These are phyloP conservation scores for Pseudochirops cupreus DNA, from an alignment of 2,797 vertebrate genomes.

Conservation along the genomic window DNA sequence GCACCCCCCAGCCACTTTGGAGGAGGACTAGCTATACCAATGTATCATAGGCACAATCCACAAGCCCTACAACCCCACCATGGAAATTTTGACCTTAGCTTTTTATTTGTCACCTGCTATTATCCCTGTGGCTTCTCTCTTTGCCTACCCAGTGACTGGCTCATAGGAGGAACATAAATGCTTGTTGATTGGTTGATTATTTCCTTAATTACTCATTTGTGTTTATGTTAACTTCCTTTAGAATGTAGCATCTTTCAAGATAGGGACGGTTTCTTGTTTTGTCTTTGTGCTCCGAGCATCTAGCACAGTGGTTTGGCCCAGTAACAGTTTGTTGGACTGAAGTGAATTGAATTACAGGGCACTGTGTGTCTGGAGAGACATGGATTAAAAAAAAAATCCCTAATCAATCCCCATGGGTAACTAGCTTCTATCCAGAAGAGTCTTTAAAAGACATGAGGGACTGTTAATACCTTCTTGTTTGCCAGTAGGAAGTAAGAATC, in stretches of 20 bases:
- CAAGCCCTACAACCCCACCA: neutral
- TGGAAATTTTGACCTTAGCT: neutral
- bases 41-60: neutral
- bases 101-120: neutral
- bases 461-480: slow-evolving; percentile 33
- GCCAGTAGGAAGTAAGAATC: slow-evolving; percentile 25
- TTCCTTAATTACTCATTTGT: neutral
- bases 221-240: neutral
- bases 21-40: neutral
- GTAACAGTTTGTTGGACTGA: neutral
- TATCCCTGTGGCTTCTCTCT: neutral
- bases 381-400: neutral
- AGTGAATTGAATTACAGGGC: slow-evolving; percentile 4
- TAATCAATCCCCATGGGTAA: neutral
- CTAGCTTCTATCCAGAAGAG: slow-evolving; percentile 3
- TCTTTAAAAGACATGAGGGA: neutral
- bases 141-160: neutral
- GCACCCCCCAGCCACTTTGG: neutral
- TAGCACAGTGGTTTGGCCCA: neutral
- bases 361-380: neutral
- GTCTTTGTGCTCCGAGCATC: neutral
- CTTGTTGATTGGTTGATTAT: neutral
- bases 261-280: neutral
- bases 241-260: neutral
- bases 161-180: neutral